These are phyloP conservation scores for Poeciliopsis presidionis DNA, from an alignment of 2,797 vertebrate genomes.

Conservation along the genomic window DNA sequence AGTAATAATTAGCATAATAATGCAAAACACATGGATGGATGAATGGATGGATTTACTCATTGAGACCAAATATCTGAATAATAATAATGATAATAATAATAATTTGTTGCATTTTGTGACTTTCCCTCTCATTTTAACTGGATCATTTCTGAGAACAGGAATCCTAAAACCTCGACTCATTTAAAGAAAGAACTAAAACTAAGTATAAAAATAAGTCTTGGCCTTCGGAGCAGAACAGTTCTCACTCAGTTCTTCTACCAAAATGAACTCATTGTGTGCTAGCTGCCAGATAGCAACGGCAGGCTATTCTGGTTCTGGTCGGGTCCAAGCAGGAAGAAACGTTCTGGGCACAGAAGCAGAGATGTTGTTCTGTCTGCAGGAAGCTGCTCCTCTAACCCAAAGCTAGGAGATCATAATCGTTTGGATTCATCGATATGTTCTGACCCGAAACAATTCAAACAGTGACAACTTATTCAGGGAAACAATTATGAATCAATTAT, in stretches of 20 bases:
- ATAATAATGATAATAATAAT: too few relatives aligned
- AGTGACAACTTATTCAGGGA: neutral
- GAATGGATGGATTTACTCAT: neutral
- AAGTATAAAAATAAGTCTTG: conserved; percentile 9
- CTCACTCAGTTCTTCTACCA: neutral
- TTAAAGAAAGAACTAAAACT: neutral
- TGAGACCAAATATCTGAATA: neutral
- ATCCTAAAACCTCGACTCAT: neutral
- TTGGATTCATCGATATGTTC: too few relatives aligned
- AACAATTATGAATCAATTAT: neutral
- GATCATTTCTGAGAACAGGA: neutral
- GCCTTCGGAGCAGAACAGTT: conserved; percentile 5
- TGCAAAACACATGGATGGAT: too few relatives aligned
- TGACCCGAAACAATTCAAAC: neutral
- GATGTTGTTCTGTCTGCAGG: conserved; percentile 49
- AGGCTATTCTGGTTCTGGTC: conserved; percentile 51
- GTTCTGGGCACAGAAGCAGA: conserved; percentile 33
- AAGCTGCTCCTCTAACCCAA: conserved; percentile 6
- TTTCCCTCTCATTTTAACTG: neutral
- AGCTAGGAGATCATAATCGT: neutral
- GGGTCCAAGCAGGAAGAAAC: conserved; percentile 24
- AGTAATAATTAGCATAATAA: too few relatives aligned
- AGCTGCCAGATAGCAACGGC: conserved; percentile 47
- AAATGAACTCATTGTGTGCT: conserved; percentile 65
- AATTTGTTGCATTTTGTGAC: neutral